phyloP scores from a whole-genome alignment of 2,797 vertebrate species.

The Esox lucius region DNA sequence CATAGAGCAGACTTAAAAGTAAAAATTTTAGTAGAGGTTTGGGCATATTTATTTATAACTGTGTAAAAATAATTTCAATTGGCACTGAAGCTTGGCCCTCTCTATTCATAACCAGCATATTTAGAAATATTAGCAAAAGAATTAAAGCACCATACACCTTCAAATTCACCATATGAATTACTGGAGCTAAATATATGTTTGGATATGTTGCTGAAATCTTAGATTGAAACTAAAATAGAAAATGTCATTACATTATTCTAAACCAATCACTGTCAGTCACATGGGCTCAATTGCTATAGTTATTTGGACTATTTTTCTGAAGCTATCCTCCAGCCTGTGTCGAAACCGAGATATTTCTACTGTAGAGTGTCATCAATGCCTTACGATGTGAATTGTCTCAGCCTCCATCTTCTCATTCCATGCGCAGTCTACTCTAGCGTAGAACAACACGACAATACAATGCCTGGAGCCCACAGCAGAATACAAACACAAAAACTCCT shows the following conservation, averaged over 20 bases:
- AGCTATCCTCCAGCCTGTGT: background rate
- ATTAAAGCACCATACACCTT: background rate
- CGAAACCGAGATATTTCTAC: background rate
- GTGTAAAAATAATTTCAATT: background rate
- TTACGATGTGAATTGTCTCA: background rate
- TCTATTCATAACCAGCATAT: background rate
- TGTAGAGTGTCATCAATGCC: background rate
- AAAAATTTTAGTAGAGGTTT: background rate
- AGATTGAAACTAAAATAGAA: conserved; percentile 36
- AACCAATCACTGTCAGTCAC: background rate
- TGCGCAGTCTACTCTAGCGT: conserved; percentile 12
- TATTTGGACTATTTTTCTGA: background rate
- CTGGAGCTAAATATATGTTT: background rate
- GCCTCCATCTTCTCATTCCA: conserved; percentile 26
- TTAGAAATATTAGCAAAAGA: background rate
- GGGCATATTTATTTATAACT: background rate
- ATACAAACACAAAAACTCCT: conserved; percentile 63
- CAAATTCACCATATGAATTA: background rate
- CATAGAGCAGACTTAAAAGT: conserved; percentile 25
- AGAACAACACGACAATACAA: conserved; percentile 46
- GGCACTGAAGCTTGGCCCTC: background rate
- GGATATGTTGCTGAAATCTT: conserved; percentile 31
- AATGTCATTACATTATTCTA: background rate
- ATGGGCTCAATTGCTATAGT: background rate
- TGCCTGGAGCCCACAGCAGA: conserved; percentile 58